Evolutionary conservation across 2,113 vertebrate genomes (phyloP), one percentile per base, ranked within the genome.

Genomic region (Microtus montanus): DNA sequence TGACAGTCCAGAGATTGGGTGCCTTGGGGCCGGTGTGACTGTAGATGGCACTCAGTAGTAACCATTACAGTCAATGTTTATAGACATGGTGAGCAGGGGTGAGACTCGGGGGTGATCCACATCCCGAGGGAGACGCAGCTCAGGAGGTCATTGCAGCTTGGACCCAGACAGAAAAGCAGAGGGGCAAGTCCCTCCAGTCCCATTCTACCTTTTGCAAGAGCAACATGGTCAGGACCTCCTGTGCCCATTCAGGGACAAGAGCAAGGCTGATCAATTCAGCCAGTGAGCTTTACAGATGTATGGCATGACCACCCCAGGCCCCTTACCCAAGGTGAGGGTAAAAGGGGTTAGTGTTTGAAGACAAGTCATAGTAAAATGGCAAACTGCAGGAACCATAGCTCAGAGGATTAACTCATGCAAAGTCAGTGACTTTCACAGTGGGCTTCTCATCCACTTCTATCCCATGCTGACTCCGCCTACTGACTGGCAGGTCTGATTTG

Each of bases 121-220:
- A 63, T 38, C 38, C 52, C 38, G 7, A 82, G 26, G 20, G 28
- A 35, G 41, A 63, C 41, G 33, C 35, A 70, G 5, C 30, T 54
- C 38, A 41, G 63, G 70, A n/a, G 12, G 33, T 87, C 58, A 89
- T 22, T 87, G 17, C 75, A 87, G 28, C 28, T 28, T 92, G 20
- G 68, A 28, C 61, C 73, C 61, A 54, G 78, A 77, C 20, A 82
- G 52, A 78, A 84, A 80, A 92, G 38, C 28, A 66, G 38, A 92
- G 35, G 95, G 74, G 52, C 13, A 74, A 7, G 11, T 41, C 52
- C 26, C 83, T 83, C 73, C 47, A 28, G 87, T 93, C 54, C 79
- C 33, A 79, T 52, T 85, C 33, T n/a, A 24, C 28, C 92, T 78
- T 88, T 91, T 94, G 11, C 66, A 80, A 96, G 64, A 66, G 49